phyloP scores from a whole-genome alignment of 2,888 invertebrate species.

The Rhorus exstirpatorius region DNA sequence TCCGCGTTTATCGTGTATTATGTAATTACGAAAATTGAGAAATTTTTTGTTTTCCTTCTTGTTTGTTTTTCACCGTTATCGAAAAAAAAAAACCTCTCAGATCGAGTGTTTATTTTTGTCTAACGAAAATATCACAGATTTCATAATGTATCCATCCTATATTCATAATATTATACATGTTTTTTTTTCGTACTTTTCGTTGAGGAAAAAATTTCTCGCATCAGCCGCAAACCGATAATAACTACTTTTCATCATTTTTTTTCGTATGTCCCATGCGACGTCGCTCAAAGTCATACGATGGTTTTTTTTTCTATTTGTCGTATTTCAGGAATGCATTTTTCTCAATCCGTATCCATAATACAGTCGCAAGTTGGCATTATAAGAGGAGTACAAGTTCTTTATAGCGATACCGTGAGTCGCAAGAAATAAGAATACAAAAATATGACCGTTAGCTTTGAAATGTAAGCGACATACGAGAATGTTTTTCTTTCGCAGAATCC shows the following conservation, averaged over 20 bases:
- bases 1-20: conserved; percentile 74
- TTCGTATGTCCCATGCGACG: no score
- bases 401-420: conserved; percentile 96
- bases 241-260: background rate
- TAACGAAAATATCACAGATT: conserved; percentile 3
- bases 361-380: conserved; percentile 98
- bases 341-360: conserved; percentile 98
- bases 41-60: conserved; percentile 2
- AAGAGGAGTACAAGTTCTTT: conserved; percentile 98
- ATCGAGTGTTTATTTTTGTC: conserved; percentile 35
- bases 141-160: no score
- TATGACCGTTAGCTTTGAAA: no score
- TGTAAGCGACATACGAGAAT: no score
- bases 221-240: background rate
- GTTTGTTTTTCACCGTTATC: background rate
- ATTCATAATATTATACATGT: no score
- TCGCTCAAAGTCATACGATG: conserved; percentile 63
- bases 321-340: conserved; percentile 98
- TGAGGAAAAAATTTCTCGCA: no score
- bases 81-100: background rate
- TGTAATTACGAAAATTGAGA: conserved; percentile 76
- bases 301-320: conserved; percentile 83
- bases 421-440: no score
- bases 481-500: conserved; percentile 95
- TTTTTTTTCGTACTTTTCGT: no score